Percentiles rank a stretch among this genome's conserved stretches.
Conservation (phyloP, 2,888 invertebrate genomes). For the Cryptocheilus praepositus region DNA sequence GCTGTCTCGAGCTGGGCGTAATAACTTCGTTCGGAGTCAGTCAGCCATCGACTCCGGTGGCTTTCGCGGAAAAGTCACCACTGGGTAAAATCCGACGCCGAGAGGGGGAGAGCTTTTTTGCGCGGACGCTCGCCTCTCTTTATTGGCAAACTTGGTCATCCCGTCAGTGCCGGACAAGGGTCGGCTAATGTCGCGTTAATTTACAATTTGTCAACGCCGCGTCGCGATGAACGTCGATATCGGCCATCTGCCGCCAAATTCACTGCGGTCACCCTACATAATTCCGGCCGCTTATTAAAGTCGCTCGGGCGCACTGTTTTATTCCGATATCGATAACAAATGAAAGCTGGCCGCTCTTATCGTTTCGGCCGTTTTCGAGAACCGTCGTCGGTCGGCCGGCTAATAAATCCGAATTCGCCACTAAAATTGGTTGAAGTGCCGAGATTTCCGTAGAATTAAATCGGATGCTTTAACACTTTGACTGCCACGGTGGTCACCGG, state of each 20-base stretch:
- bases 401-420: no score
- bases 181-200: slow-evolving; percentile 60
- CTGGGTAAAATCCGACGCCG: slow-evolving; percentile 8
- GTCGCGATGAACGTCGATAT: slow-evolving; percentile 44
- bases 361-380: neutral
- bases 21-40: slow-evolving; percentile 41
- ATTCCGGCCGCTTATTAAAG: slow-evolving; percentile 35
- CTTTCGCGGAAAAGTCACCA: slow-evolving; percentile 1
- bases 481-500: no score
- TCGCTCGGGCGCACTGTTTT: slow-evolving; percentile 50
- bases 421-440: no score
- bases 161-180: slow-evolving; percentile 19
- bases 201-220: slow-evolving; percentile 59
- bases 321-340: slow-evolving; percentile 38
- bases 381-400: no score
- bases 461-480: no score
- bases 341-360: slow-evolving; percentile 22
- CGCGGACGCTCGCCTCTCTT: slow-evolving; percentile 52
- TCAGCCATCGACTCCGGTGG: slow-evolving; percentile 2
- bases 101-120: slow-evolving; percentile 26
- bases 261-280: slow-evolving; percentile 40
- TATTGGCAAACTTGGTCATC: slow-evolving; percentile 63
- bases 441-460: no score
- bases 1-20: slow-evolving; percentile 18
- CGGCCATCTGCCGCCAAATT: slow-evolving; percentile 51